Evolutionary conservation across 2,797 vertebrate species (phyloP), one percentile per base, ranked within the genome.

Genomic region (Buphagus erythrorhynchus): DNA sequence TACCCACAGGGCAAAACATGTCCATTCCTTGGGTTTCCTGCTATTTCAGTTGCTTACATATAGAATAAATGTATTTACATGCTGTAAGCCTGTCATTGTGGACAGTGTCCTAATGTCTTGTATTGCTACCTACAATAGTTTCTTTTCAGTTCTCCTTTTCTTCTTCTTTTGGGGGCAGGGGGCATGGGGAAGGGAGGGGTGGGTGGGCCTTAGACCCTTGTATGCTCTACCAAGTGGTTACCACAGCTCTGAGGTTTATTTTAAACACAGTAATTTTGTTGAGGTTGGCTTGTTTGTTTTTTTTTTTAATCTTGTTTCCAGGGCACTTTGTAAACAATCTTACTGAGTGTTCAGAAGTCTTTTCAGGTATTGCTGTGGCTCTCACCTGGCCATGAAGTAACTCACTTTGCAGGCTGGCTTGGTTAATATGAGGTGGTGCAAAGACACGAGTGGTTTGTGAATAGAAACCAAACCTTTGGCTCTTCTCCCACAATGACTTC

Each of bases 51-150:
- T 90, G 73, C 78, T 81, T 85, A 88, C 82, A 52, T 80, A 73
- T 51, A 77, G 85, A 89, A 87, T 92, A 91, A 93, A 88, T 88
- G 75, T 94, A 85, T 89, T 88, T 92, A 94, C 89, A 91, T 77
- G 68, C 86, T 80, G 65, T 90, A 93, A 95, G 57, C 48, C 82
- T 0, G 5, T 91, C 89, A 84, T 68, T 90, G 93, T 86, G 74
- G 86, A 87, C 86, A 86, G 68, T 75, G 77, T 89, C 90, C 88
- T 87, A 45, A 62, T 83, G 86, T 96, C 84, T 87, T 52, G 78
- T 91, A 80, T 81, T 88, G 72, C 77, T 95, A 86, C 87, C 86
- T 87, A 71, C 74, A 78, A 5, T 49, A 54, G 62, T 59, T 91
- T 65, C 4, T 73, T 92, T 74, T 75, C 4, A 3, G 22, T 73